Conservation (phyloP, 2,797 vertebrate species). For the Rhabdomys pumilio region DNA sequence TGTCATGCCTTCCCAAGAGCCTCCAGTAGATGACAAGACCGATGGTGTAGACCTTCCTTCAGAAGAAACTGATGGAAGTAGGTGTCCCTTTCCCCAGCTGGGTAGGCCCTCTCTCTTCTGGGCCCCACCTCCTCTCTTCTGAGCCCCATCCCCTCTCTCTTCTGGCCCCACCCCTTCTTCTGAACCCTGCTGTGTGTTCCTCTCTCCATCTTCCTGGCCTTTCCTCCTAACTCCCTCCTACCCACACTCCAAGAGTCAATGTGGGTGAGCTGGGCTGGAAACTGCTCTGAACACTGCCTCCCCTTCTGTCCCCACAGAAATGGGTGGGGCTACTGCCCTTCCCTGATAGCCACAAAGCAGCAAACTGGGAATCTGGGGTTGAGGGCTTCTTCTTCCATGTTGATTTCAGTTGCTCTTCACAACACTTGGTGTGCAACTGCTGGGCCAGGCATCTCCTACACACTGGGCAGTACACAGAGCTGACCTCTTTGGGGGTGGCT, state of each 20-base stretch:
- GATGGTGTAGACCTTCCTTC: conserved; percentile 94
- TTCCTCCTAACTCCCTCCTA: neutral
- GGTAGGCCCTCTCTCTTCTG: no score
- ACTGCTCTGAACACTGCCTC: rapidly evolving
- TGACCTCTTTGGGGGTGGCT: rapidly evolving
- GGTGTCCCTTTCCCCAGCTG: conserved; percentile 80
- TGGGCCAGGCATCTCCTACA: rapidly evolving
- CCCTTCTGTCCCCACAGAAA: neutral
- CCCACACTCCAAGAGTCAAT: neutral
- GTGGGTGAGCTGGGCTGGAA: neutral
- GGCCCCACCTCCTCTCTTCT: no score
- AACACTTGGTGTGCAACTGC: rapidly evolving
- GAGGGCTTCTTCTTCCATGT: neutral
- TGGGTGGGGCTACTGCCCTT: neutral
- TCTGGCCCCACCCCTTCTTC: no score
- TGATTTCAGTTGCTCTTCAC: rapidly evolving
- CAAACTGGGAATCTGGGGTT: rapidly evolving
- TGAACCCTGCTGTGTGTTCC: rapidly evolving
- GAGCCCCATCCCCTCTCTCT: no score
- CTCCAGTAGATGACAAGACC: conserved; percentile 94
- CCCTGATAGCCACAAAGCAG: neutral
- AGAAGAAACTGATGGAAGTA: conserved; percentile 95
- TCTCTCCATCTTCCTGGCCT: neutral
- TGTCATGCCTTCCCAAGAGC: conserved; percentile 99
- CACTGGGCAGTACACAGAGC: neutral